Conservation (phyloP, 2,888 invertebrate species). For the Drosophila subsilvestris region DNA sequence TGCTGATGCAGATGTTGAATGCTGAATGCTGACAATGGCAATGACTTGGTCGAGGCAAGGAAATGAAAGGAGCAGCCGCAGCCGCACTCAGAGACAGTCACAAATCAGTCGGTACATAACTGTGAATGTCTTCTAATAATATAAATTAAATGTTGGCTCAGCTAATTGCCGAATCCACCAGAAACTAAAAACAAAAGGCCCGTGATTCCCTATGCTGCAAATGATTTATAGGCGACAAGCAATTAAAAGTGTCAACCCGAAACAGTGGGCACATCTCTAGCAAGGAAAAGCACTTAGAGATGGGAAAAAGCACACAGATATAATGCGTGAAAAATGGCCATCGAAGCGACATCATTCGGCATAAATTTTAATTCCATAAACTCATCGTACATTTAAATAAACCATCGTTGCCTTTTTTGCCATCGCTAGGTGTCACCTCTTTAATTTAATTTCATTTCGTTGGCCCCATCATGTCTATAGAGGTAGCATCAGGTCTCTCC, state of each 20-base stretch:
- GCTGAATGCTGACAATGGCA: conserved; percentile 69
- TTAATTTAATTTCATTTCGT: conserved; percentile 16
- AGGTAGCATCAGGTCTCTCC: conserved; percentile 10
- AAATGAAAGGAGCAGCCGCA: conserved; percentile 60
- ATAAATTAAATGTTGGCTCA: conserved; percentile 64
- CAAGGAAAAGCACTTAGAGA: background rate
- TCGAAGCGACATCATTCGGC: no score
- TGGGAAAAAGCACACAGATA: background rate
- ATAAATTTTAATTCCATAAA: no score
- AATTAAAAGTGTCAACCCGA: conserved; percentile 51
- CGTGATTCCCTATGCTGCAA: conserved; percentile 18
- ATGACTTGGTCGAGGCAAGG: conserved; percentile 54
- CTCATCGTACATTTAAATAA: no score
- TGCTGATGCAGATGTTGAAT: conserved; percentile 40
- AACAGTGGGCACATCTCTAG: conserved; percentile 3
- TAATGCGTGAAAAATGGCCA: no score
- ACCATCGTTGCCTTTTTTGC: background rate
- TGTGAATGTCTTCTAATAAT: conserved; percentile 72
- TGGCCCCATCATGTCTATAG: conserved; percentile 36
- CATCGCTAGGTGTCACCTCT: background rate
- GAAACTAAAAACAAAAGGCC: conserved; percentile 13
- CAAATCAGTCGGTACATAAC: conserved; percentile 70
- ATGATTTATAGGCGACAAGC: conserved; percentile 63
- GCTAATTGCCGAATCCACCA: conserved; percentile 58
- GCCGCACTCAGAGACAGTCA: conserved; percentile 46